Evolutionary conservation across 2,888 invertebrate genomes (phyloP), one percentile per base, ranked within the genome.

Genomic region (Tetranychus truncatus): DNA sequence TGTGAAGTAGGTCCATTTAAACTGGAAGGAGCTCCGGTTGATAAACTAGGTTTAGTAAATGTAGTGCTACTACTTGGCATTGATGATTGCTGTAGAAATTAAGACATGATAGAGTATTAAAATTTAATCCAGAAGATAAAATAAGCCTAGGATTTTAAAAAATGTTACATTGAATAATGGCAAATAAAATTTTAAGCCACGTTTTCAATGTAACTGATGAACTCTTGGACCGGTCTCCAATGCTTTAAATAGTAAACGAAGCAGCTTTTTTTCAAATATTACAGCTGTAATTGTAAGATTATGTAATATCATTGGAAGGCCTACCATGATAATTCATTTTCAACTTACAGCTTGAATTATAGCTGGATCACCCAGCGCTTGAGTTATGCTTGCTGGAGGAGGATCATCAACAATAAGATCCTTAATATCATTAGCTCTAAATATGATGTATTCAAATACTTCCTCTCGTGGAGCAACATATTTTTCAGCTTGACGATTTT

Each of bases 401-500:
- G 97, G 90, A 78, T 87, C 87, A 82, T 87, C 86, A 74, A 99
- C 95, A 83, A 95, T 88, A 81, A 99, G 92, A 84, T 99, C 97
- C 85, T 99, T 99, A 82, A 99, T 99, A 84, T 99, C 99, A 79
- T 92, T 90, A 72, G 97, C 97, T 80, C 96, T 88, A 85, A 99
- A 99, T 80, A 99, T 87, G 81, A 99, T 99, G 84, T 95, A 99
- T 83, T 99, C 97, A 84, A 96, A 99, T 75, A 97, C 91, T 84
- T 99, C 96, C 85, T 92, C 94, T 83, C 96, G 91, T 24, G 95
- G 92, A 74, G 95, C 92, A 76, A 99, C 95, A 77, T 94, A 94
- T 82, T 90, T 91, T 82, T 92, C 91, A 6, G 95, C 92, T 81
- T 95, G 94, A 73, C 99, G 87, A 82, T 97, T 95, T 85, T 99